Evolutionary conservation across 2,797 vertebrate species (phyloP).

Genomic region (Paramormyrops hopkinsi): DNA sequence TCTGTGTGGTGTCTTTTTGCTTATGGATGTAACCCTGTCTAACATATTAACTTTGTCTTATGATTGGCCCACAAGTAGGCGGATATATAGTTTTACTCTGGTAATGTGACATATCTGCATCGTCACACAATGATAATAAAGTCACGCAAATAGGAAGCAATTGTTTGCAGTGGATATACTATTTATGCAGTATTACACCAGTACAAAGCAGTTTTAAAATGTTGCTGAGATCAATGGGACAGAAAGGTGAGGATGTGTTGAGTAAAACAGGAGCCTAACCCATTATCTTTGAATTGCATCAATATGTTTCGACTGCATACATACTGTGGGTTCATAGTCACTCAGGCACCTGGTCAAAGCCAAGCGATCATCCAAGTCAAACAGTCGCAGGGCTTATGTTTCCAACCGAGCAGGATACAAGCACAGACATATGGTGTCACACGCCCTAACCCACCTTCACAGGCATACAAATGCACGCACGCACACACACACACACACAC

Average conservation of each 20-base stretch:
- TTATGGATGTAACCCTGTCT: neutral
- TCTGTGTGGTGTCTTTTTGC: neutral
- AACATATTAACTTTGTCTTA: neutral
- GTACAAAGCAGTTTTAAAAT: neutral
- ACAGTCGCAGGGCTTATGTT: neutral
- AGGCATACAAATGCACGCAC: neutral
- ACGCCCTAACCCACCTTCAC: neutral
- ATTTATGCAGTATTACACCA: neutral
- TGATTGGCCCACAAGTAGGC: neutral
- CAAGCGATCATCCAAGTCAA: neutral
- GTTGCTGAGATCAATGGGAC: neutral
- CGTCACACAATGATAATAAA: neutral
- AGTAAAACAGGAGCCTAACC: neutral
- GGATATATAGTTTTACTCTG: neutral
- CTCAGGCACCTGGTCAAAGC: neutral
- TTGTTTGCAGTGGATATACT: neutral
- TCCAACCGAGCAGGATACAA: neutral
- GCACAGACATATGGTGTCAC: neutral
- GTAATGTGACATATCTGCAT: neutral
- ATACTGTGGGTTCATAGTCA: neutral
- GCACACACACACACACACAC: neutral
- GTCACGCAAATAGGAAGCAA: neutral
- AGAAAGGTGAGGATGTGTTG: neutral
- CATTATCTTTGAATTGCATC: neutral
- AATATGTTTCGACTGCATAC: neutral